Percentiles rank a stretch among this genome's conserved stretches.
phyloP scores from a whole-genome alignment of 1,140 invertebrate species.

The Cyphomyrmex costatus region DNA sequence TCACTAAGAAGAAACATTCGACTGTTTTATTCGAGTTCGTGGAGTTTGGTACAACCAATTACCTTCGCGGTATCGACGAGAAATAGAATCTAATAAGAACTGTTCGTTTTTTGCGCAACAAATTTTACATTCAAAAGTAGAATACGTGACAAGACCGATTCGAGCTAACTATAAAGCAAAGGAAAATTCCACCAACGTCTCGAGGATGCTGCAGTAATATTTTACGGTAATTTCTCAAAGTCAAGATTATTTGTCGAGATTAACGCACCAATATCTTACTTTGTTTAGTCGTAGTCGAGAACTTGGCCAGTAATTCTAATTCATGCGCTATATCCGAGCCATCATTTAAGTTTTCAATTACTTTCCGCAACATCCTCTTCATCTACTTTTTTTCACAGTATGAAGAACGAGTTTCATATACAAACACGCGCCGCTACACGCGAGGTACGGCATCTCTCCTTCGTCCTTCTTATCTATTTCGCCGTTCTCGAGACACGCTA shows the following conservation, averaged over 20 bases:
- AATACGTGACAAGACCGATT: background rate
- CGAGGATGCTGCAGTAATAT: conserved; percentile 15
- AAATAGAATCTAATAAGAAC: background rate
- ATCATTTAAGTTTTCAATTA: conserved; percentile 58
- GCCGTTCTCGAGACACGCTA: conserved; percentile 27
- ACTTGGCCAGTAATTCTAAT: conserved; percentile 32
- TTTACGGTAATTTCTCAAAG: conserved; percentile 47
- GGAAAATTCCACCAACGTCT: conserved; percentile 9
- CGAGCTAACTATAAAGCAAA: background rate
- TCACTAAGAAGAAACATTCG: background rate
- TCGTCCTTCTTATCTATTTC: conserved; percentile 23
- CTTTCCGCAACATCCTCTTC: conserved; percentile 17
- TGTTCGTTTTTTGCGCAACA: background rate
- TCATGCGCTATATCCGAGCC: conserved; percentile 18
- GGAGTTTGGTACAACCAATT: conserved; percentile 13
- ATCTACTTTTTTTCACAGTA: background rate
- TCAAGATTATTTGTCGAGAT: conserved; percentile 41
- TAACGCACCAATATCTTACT: conserved; percentile 36
- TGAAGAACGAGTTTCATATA: conserved; percentile 24
- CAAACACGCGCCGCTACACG: conserved; percentile 38
- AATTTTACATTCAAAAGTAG: conserved; percentile 38
- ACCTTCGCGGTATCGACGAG: background rate
- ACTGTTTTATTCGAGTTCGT: background rate
- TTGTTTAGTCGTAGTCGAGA: background rate
- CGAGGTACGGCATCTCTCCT: conserved; percentile 5